Evolutionary conservation across 2,113 vertebrate species (phyloP).

Genomic region (Sorex araneus): DNA sequence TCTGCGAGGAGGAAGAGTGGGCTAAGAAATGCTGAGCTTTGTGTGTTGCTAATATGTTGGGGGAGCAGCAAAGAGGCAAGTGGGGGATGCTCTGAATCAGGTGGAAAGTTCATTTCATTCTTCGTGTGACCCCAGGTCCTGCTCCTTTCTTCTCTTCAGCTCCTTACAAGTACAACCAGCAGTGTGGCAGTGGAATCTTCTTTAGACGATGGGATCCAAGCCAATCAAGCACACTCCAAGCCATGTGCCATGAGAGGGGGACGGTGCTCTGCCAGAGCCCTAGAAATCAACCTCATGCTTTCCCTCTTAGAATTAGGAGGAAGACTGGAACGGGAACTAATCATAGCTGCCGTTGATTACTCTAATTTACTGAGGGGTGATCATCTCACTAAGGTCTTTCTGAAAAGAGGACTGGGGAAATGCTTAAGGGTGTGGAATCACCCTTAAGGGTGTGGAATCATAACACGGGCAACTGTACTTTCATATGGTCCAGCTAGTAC

Average conservation of each 20-base stretch:
- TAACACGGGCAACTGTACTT: not conserved
- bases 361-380: slow-evolving; percentile 2
- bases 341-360: not conserved
- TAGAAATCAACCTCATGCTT: not conserved
- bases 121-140: not conserved
- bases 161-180: too few species aligned
- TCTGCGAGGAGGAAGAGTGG: not conserved
- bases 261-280: too few species aligned
- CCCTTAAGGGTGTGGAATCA: not conserved
- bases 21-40: not conserved
- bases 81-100: fast-evolving
- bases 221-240: too few species aligned
- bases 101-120: too few species aligned
- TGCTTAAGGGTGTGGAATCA: not conserved
- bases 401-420: not conserved
- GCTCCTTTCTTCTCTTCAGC: not conserved
- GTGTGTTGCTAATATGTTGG: too few species aligned
- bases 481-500: not conserved
- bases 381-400: not conserved
- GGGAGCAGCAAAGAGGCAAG: not conserved
- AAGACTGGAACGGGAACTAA: not conserved
- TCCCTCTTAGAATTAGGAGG: not conserved
- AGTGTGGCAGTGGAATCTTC: fast-evolving
- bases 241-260: too few species aligned
- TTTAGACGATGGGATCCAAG: not conserved